Conservation (phyloP, 2,797 vertebrate genomes). For the Gephyroberyx darwinii region DNA sequence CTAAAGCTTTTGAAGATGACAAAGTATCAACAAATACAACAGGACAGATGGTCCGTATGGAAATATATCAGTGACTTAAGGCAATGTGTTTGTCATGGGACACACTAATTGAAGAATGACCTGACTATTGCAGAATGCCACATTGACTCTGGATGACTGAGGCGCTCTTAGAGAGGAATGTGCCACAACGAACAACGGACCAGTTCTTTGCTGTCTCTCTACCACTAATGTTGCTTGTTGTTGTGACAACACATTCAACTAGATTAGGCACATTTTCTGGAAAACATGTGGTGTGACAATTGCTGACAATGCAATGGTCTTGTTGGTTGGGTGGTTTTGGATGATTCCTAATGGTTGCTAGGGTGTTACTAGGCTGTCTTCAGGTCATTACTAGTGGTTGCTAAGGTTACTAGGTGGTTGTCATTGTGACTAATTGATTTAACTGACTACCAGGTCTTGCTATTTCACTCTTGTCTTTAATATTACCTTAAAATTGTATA, state of each 20-base stretch:
- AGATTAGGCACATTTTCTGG: no score
- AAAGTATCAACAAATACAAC: slow-evolving; percentile 1
- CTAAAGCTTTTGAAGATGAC: slow-evolving; percentile 28
- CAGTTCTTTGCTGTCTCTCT: background rate
- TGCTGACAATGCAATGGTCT: no score
- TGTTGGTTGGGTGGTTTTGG: no score
- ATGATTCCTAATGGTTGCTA: no score
- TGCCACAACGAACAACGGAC: slow-evolving; percentile 47
- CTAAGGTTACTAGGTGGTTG: no score
- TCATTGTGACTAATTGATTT: background rate
- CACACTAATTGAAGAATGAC: slow-evolving; percentile 33
- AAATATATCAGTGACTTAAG: slow-evolving; percentile 10
- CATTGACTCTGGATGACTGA: slow-evolving; percentile 29
- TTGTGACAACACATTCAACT: slow-evolving; percentile 40
- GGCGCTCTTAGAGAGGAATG: slow-evolving; percentile 48
- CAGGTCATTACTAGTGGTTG: no score
- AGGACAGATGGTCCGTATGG: background rate
- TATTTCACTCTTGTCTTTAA: background rate
- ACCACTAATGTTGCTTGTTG: slow-evolving; percentile 2
- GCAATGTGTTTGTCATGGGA: slow-evolving; percentile 19
- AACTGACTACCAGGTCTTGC: background rate
- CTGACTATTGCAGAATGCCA: slow-evolving; percentile 33
- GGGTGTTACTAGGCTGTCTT: no score
- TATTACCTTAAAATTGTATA: background rate
- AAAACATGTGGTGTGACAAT: no score